Evolutionary conservation across 2,797 vertebrate species (phyloP), one percentile per base, ranked within the genome.

Genomic region (Miichthys miiuy): DNA sequence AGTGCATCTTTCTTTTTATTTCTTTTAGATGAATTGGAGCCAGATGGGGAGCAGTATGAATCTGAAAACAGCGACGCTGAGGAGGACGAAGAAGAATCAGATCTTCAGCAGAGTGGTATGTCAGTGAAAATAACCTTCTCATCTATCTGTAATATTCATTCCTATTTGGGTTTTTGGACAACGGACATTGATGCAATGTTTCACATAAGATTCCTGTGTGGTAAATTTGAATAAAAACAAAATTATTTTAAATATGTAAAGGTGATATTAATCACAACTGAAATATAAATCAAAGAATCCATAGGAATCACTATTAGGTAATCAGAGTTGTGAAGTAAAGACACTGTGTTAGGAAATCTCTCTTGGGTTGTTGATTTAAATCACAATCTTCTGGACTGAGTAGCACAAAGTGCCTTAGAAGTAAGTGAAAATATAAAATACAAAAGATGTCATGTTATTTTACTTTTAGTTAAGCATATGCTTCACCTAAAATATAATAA

Each of bases 11-110:
- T 5, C 13, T 65, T 79, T 51, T 52, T 56, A 41, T 75, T 3
- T 10, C 62, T 79, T 52, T 52, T 54, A 92, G 91, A 90, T 72
- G 46, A 82, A 41, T 34, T 90, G 62, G 82, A 89, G 72, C 65
- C 68, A 10, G 88, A 90, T 44, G 50, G 44, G 57, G 87, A 86
- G 64, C 69, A 70, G 30, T 30, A 2, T 13, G 58, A n/a, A 50
- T 1, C 25, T 46, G 72, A 65, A 42, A 38, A 50, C 2, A 2
- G 9, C 9, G 54, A 63, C 41, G 11, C 38, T 23, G 80, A 72
- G 21, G 62, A 69, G 34, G 27, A 76, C 0, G 1, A 46, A 23
- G 62, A 77, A 47, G 57, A 73, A 44, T 75, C 79, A 0, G 30
- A 67, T 48, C 14, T 13, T 50, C 79, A 75, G 34, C 64, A 75